Percentiles rank a stretch among this genome's conserved stretches.
Evolutionary conservation across 2,113 vertebrate genomes (phyloP).

Genomic region (Microcebus ravelobensis): DNA sequence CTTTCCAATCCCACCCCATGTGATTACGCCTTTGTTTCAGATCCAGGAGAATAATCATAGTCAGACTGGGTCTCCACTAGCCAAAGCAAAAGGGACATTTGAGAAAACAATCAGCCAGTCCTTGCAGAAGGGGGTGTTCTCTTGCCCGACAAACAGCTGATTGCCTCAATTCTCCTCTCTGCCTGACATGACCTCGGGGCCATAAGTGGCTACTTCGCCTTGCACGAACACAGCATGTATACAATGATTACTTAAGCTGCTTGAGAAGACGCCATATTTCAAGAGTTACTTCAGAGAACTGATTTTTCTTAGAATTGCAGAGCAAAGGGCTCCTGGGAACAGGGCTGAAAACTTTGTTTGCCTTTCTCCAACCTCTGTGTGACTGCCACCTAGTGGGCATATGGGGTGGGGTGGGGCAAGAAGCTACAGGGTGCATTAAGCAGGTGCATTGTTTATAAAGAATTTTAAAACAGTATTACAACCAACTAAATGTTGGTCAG

Average conservation of each 20-base stretch:
- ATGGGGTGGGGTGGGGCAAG: too few species aligned
- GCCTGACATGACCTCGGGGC: constrained; percentile 28
- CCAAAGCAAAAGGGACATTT: constrained; percentile 64
- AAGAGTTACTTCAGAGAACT: constrained; percentile 43
- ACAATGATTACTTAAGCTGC: constrained; percentile 14
- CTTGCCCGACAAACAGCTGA: constrained; percentile 59
- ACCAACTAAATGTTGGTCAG: neutral
- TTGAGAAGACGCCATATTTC: constrained; percentile 50
- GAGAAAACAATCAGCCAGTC: constrained; percentile 57
- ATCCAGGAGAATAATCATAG: constrained; percentile 66
- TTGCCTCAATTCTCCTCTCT: constrained; percentile 61
- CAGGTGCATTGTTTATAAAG: neutral
- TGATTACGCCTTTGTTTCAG: constrained; percentile 69
- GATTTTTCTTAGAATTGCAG: constrained; percentile 65
- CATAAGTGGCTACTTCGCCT: constrained; percentile 60
- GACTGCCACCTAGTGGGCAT: constrained; percentile 64
- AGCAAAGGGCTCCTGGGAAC: constrained; percentile 23
- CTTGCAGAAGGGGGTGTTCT: constrained; percentile 30
- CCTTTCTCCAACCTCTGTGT: constrained; percentile 50
- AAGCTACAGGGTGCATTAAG: neutral
- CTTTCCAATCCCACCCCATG: constrained; percentile 51
- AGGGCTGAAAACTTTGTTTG: constrained; percentile 8
- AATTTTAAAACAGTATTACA: constrained; percentile 27
- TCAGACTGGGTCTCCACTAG: constrained; percentile 62
- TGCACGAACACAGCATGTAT: neutral